Evolutionary conservation across 2,888 invertebrate genomes (phyloP).

Genomic region (Ennomos erosarius): DNA sequence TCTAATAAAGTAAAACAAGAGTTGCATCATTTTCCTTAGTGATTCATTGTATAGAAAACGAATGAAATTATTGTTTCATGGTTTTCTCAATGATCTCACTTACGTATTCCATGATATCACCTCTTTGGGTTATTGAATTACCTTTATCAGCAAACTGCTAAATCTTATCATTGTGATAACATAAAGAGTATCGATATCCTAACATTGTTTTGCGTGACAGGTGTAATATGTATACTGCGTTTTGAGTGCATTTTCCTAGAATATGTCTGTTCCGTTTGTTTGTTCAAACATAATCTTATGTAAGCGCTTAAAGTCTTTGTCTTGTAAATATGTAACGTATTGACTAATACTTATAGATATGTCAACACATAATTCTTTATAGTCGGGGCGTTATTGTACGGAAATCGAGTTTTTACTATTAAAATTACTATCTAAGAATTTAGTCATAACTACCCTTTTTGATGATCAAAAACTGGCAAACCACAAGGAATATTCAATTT

Average conservation of each 20-base stretch:
- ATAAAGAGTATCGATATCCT: background rate
- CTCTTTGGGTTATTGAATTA: no score
- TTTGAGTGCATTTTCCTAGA: slow-evolving; percentile 15
- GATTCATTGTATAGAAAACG: no score
- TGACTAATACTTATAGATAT: background rate
- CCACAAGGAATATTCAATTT: no score
- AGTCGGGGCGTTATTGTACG: no score
- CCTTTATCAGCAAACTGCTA: background rate
- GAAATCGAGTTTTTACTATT: no score
- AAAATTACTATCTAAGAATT: no score
- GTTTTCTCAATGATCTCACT: background rate
- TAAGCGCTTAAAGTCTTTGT: slow-evolving; percentile 8
- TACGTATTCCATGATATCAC: no score
- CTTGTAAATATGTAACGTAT: background rate
- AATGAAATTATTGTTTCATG: background rate
- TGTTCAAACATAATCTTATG: slow-evolving; percentile 1
- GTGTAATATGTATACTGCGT: slow-evolving; percentile 1
- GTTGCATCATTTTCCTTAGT: no score
- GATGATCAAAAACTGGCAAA: no score
- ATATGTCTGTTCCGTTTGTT: slow-evolving; percentile 3
- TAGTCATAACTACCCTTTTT: no score
- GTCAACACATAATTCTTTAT: no score
- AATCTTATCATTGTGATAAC: slow-evolving; percentile 1
- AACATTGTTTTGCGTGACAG: background rate
- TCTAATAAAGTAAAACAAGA: no score